phyloP scores from a whole-genome alignment of 1,140 invertebrate species.

The Cheumatopsyche charites region DNA sequence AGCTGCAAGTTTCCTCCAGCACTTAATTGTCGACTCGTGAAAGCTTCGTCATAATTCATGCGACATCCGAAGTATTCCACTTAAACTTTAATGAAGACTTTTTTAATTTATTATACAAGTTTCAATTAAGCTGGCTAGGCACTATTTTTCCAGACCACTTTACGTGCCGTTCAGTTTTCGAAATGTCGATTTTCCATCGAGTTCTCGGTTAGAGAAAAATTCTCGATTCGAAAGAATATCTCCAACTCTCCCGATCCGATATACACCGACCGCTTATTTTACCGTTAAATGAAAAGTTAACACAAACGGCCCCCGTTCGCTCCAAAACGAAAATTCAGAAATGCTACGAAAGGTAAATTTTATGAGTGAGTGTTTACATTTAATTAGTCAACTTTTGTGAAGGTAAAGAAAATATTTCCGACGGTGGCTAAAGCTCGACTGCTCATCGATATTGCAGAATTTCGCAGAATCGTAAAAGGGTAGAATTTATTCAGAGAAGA shows the following conservation, averaged over 20 bases:
- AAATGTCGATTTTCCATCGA: not conserved
- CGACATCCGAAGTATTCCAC: constrained; percentile 27
- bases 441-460: not conserved
- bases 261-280: not conserved
- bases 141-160: not conserved
- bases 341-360: constrained; percentile 34
- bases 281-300: constrained; percentile 38
- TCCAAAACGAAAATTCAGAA: constrained; percentile 30
- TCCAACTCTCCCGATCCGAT: not conserved
- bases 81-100: constrained; percentile 20
- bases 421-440: not conserved
- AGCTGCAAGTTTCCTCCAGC: constrained; percentile 15
- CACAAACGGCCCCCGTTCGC: not conserved
- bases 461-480: too few species aligned
- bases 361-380: constrained; percentile 36
- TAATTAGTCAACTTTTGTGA: constrained; percentile 34
- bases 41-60: constrained; percentile 30
- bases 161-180: not conserved
- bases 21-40: constrained; percentile 32
- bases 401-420: constrained; percentile 26
- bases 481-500: too few species aligned
- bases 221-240: not conserved
- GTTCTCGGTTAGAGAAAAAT: too few species aligned
- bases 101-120: constrained; percentile 35
- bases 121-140: constrained; percentile 7